Percentiles rank a stretch among this genome's conserved stretches.
These are phyloP conservation scores for Leptoclinus maculatus DNA, from an alignment of 2,797 vertebrate species.

Conservation along the genomic window DNA sequence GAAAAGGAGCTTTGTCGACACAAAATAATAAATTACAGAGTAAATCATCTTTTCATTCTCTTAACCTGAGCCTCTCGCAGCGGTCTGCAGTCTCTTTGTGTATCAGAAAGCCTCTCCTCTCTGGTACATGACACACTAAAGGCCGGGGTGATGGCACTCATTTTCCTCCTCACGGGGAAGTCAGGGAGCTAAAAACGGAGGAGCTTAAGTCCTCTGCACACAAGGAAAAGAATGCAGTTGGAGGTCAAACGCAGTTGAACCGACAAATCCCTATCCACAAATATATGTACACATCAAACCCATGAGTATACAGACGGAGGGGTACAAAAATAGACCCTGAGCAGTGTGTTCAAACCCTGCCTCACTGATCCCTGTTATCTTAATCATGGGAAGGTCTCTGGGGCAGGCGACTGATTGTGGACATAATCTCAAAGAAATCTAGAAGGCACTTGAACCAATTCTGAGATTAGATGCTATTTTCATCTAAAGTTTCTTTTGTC, in stretches of 20 bases:
- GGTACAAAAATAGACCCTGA: constrained; percentile 51
- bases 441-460: constrained; percentile 36
- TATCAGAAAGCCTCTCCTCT: constrained; percentile 4
- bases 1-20: background rate
- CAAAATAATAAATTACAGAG: background rate
- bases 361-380: constrained; percentile 10
- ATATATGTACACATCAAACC: constrained; percentile 63
- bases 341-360: constrained; percentile 19
- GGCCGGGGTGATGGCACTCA: constrained; percentile 13
- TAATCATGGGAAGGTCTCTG: constrained; percentile 6
- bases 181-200: constrained; percentile 61
- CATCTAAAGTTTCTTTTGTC: constrained; percentile 20
- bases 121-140: constrained; percentile 25
- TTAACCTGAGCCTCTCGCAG: background rate
- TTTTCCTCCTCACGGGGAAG: constrained; percentile 48
- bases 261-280: constrained; percentile 52
- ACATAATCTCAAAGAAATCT: constrained; percentile 38
- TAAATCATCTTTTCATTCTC: background rate
- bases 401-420: constrained; percentile 17
- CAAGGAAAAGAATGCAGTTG: constrained; percentile 47
- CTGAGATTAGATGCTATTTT: constrained; percentile 58
- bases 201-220: constrained; percentile 38
- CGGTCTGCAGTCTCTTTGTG: background rate
- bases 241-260: constrained; percentile 66
- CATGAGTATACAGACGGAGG: constrained; percentile 49